phyloP scores from a whole-genome alignment of 2,888 invertebrate genomes.

The Pristionchus maxplancki region DNA sequence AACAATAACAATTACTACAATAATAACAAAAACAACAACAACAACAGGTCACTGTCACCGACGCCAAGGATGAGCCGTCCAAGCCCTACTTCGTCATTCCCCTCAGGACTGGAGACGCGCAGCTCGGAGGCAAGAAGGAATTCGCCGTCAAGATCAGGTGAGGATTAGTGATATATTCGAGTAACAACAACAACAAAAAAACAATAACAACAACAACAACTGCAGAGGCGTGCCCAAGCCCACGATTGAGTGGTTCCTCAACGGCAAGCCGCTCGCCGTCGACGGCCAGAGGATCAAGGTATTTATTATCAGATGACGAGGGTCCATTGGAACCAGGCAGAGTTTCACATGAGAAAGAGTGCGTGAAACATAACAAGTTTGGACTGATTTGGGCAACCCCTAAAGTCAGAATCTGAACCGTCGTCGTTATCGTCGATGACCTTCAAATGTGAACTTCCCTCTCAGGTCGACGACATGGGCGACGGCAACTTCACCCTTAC shows the following conservation, averaged over 20 bases:
- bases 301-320: too few species aligned
- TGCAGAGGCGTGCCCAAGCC: conserved; percentile 78
- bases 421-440: too few species aligned
- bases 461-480: conserved; percentile 79
- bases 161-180: too few species aligned
- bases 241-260: conserved; percentile 78
- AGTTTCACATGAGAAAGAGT: not conserved
- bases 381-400: too few species aligned
- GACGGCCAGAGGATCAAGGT: conserved; percentile 62
- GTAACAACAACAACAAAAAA: too few species aligned
- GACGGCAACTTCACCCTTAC: conserved; percentile 87
- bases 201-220: not conserved
- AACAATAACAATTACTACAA: not conserved
- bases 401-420: too few species aligned
- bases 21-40: not conserved
- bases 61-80: conserved; percentile 67
- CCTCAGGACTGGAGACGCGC: conserved; percentile 76
- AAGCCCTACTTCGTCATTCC: conserved; percentile 78
- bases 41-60: conserved; percentile 64
- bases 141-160: conserved; percentile 77
- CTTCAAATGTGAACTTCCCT: too few species aligned
- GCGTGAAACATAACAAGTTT: not conserved
- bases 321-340: not conserved
- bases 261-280: conserved; percentile 65
- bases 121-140: conserved; percentile 86